phyloP scores from a whole-genome alignment of 2,888 invertebrate genomes.

The Chymomyza procnemis region DNA sequence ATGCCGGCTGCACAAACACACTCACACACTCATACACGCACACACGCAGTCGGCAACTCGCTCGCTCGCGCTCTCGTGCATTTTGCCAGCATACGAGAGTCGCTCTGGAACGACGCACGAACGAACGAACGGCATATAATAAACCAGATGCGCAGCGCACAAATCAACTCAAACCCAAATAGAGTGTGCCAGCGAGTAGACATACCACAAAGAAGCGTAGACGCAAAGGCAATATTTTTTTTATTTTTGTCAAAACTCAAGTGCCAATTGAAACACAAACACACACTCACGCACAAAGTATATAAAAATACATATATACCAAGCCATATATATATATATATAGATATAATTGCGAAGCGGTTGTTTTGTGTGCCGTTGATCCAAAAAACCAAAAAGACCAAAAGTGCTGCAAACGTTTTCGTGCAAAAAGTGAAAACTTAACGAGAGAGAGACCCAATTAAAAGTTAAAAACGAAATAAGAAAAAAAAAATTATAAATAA shows the following conservation, averaged over 20 bases:
- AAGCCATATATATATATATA: background rate
- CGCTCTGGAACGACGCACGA: background rate
- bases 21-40: background rate
- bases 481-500: constrained; percentile 36
- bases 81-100: background rate
- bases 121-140: constrained; percentile 60
- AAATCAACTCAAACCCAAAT: constrained; percentile 66
- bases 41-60: background rate
- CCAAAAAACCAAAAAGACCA: background rate
- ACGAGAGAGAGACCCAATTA: constrained; percentile 46
- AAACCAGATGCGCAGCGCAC: constrained; percentile 61
- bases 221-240: background rate
- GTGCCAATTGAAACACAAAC: constrained; percentile 20
- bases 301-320: constrained; percentile 8
- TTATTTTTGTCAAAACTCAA: background rate
- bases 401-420: constrained; percentile 38
- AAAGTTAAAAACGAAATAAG: constrained; percentile 23
- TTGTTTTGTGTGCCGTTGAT: constrained; percentile 6
- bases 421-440: constrained; percentile 49
- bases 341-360: constrained; percentile 6
- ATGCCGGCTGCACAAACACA: background rate
- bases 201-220: constrained; percentile 37
- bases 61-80: background rate
- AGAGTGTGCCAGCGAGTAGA: constrained; percentile 61
- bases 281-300: constrained; percentile 15